phyloP scores from a whole-genome alignment of 2,113 vertebrate species.

The Archilochus colubris region DNA sequence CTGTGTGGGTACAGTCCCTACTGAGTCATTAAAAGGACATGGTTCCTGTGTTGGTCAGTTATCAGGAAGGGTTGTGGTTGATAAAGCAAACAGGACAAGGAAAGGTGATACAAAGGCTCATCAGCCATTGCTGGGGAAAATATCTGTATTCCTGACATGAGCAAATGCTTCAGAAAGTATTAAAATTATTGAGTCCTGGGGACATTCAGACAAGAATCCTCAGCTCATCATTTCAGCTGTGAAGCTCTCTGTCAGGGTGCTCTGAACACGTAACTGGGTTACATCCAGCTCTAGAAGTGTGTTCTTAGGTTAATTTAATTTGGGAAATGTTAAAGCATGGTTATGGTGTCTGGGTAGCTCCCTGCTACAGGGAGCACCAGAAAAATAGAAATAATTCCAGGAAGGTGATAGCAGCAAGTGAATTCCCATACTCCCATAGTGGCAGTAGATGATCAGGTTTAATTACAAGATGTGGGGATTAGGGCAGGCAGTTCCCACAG shows the following conservation, averaged over 20 bases:
- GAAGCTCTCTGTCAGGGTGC: background rate
- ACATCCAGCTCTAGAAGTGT: background rate
- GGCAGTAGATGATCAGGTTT: background rate
- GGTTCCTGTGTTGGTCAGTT: background rate
- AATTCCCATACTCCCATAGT: background rate
- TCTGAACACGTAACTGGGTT: background rate
- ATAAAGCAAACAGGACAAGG: background rate
- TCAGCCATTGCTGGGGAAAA: background rate
- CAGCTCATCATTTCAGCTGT: background rate
- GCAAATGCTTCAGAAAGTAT: background rate
- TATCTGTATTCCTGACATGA: background rate
- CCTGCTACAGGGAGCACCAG: background rate
- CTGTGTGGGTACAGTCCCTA: background rate
- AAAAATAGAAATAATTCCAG: background rate
- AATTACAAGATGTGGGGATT: background rate
- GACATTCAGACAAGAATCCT: background rate
- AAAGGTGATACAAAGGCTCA: background rate
- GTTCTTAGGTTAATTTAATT: conserved; percentile 31
- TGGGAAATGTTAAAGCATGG: background rate
- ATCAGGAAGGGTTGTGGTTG: background rate
- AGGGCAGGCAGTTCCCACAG: background rate
- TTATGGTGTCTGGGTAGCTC: background rate
- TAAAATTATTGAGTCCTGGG: background rate
- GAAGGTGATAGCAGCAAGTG: background rate
- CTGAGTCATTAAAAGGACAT: background rate